Base-by-base conservation (phyloP, 2,888 invertebrate species). In the Aspidiotus rigidus region DNA sequence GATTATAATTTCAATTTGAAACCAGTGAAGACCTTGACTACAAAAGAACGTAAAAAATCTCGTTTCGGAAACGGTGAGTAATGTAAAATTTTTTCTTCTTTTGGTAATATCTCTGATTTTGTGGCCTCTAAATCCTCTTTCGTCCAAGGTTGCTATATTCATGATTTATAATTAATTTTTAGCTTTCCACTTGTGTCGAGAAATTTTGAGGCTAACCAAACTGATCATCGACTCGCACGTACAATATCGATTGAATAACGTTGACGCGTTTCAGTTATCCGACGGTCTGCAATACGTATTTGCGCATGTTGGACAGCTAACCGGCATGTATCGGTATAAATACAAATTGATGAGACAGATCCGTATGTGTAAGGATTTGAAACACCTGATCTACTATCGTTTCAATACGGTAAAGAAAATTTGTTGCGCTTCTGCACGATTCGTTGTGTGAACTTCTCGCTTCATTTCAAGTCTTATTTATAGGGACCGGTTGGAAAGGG, bases 1-100 rank as follows among this genome's bases (percentile, higher is more conserved):
- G 99, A 99, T 81, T 99, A 99, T 79, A 99, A 99, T 79, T 99
- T 99, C 79, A 99, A 99, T 79, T 84, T 99, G 79, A 99, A 99
- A 78, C 99, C 99, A 0, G 99, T 99, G 0, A 99, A 99, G 79
- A 99, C 99, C 0, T 82, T 99, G 72, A 99, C 99, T 0, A 99
- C 99, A 0, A 99, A 99, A 78, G 99, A 99, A 79, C 86, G 99
- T 79, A 99, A 99, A 81, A 99, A 99, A 78, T 98, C 98, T 5
- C 85, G 94, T 73, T 94, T 94, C 77, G 94, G 94, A 79, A 94
- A 94, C 83, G 93, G 89, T 89, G 76, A 80, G 80, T 76, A 28
- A 28, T 5, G 28, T 69, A 17, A 28, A 9, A 55, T 39, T 64
- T 16, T 28, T 56, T 57, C 42, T 49, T 7, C 54, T 44, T 49